Percentiles rank a stretch among this genome's conserved stretches.
Conservation (phyloP, 2,888 invertebrate genomes). For the Drosophila macrothrix region DNA sequence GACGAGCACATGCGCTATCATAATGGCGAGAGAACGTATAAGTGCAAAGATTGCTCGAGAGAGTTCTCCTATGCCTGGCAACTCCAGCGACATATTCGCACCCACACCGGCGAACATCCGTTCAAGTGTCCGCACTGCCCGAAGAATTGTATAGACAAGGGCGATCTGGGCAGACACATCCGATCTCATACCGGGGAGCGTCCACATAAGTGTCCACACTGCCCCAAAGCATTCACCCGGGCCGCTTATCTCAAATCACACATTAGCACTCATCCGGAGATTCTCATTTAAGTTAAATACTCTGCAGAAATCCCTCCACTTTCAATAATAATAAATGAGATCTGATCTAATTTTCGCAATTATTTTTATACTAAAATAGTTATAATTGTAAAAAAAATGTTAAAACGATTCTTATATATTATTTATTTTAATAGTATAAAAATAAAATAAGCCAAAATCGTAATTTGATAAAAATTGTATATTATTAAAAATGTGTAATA, state of each 20-base stretch:
- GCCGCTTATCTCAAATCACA: conserved; percentile 39
- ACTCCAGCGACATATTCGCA: conserved; percentile 36
- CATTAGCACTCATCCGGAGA: conserved; percentile 12
- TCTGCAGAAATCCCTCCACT: neutral
- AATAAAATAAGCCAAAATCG: neutral
- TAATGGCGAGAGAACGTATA: conserved; percentile 34
- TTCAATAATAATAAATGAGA: neutral
- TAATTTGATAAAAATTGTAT: neutral
- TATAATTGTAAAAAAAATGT: neutral
- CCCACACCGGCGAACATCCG: conserved; percentile 34
- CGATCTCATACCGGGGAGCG: conserved; percentile 39
- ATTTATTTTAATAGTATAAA: neutral
- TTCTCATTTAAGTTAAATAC: neutral
- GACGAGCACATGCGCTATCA: conserved; percentile 45
- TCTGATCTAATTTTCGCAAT: neutral
- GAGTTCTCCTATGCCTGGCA: conserved; percentile 39
- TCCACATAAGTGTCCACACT: conserved; percentile 41
- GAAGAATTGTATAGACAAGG: conserved; percentile 33
- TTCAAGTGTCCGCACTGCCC: conserved; percentile 48
- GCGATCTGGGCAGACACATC: conserved; percentile 30
- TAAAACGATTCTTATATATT: neutral
- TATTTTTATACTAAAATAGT: neutral
- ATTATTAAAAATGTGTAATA: neutral
- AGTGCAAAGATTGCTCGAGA: conserved; percentile 29
- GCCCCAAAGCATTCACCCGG: conserved; percentile 37